Percentiles rank a stretch among this genome's conserved stretches.
Conservation (phyloP, 2,888 invertebrate species). For the Adela reaumurella region DNA sequence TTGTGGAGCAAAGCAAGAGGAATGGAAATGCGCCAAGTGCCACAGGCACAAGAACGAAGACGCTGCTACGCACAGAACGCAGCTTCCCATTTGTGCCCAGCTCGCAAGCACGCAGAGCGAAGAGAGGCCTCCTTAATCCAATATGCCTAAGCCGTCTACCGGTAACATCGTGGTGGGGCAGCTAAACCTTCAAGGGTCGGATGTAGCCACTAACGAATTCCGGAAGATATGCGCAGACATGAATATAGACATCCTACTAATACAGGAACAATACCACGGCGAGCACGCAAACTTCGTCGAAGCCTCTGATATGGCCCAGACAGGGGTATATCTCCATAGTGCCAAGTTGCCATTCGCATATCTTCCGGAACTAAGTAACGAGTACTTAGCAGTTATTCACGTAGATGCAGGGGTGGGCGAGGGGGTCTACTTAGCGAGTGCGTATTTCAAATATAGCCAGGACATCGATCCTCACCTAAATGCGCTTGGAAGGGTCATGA, state of each 20-base stretch:
- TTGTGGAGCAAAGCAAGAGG: slow-evolving; percentile 3
- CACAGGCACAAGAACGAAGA: slow-evolving; percentile 6
- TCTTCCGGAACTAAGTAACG: not conserved
- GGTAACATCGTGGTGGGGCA: too few species aligned
- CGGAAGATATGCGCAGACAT: not conserved
- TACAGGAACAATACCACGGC: not conserved
- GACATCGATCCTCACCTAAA: not conserved
- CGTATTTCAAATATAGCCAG: not conserved
- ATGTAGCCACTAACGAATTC: not conserved
- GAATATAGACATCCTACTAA: not conserved
- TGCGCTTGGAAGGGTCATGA: not conserved
- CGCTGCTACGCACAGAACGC: slow-evolving; percentile 3
- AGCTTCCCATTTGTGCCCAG: slow-evolving; percentile 12
- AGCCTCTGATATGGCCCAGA: not conserved
- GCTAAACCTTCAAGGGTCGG: not conserved
- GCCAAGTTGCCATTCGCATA: not conserved
- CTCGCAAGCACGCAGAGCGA: slow-evolving; percentile 10
- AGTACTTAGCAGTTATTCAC: not conserved
- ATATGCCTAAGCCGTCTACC: slow-evolving; percentile 7
- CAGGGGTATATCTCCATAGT: not conserved
- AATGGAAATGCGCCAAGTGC: slow-evolving; percentile 16
- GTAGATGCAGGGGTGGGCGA: not conserved
- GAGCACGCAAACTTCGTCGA: too few species aligned
- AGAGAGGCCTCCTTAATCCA: not conserved
- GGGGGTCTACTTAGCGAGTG: not conserved